Percentiles rank a stretch among this genome's conserved stretches.
phyloP scores from a whole-genome alignment of 1,140 invertebrate species.

The Drosophila eugracilis region DNA sequence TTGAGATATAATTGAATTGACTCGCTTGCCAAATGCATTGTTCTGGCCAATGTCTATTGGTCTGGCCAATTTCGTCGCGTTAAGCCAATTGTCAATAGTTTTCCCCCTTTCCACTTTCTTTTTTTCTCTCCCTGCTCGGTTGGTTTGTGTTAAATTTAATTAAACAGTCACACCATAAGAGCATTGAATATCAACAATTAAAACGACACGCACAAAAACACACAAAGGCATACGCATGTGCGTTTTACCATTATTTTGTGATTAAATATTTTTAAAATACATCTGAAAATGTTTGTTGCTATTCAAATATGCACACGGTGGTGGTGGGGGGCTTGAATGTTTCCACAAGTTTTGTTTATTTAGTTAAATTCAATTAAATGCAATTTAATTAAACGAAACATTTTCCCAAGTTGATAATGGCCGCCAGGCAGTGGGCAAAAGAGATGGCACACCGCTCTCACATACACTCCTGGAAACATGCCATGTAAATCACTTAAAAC shows the following conservation, averaged over 20 bases:
- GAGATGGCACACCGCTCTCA: not conserved
- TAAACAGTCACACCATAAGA: slow-evolving; percentile 66
- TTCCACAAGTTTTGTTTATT: slow-evolving; percentile 57
- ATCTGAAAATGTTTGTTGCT: slow-evolving; percentile 18
- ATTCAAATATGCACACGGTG: slow-evolving; percentile 30
- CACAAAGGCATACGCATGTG: slow-evolving; percentile 14
- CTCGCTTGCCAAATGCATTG: slow-evolving; percentile 28
- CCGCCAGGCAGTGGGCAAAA: slow-evolving; percentile 28
- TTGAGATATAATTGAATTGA: slow-evolving; percentile 51
- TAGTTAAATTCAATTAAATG: slow-evolving; percentile 73
- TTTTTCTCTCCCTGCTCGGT: slow-evolving; percentile 11
- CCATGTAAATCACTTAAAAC: slow-evolving; percentile 2
- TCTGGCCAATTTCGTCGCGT: slow-evolving; percentile 20
- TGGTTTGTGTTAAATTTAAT: slow-evolving; percentile 69
- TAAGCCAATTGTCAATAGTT: slow-evolving; percentile 43
- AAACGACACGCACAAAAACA: slow-evolving; percentile 55
- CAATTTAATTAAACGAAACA: slow-evolving; percentile 70
- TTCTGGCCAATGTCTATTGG: slow-evolving; percentile 31
- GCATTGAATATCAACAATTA: slow-evolving; percentile 71
- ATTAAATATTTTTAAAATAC: slow-evolving; percentile 52
- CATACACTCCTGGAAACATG: slow-evolving; percentile 13
- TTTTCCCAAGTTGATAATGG: slow-evolving; percentile 21
- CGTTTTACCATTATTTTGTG: slow-evolving; percentile 54
- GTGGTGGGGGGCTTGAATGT: slow-evolving; percentile 50
- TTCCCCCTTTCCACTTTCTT: slow-evolving; percentile 4